A percentile compares a stretch with the other conserved stretches of the same genome.
These are phyloP conservation scores for Epistrophella euchroma DNA, from an alignment of 2,888 invertebrate species.

Conservation along the genomic window DNA sequence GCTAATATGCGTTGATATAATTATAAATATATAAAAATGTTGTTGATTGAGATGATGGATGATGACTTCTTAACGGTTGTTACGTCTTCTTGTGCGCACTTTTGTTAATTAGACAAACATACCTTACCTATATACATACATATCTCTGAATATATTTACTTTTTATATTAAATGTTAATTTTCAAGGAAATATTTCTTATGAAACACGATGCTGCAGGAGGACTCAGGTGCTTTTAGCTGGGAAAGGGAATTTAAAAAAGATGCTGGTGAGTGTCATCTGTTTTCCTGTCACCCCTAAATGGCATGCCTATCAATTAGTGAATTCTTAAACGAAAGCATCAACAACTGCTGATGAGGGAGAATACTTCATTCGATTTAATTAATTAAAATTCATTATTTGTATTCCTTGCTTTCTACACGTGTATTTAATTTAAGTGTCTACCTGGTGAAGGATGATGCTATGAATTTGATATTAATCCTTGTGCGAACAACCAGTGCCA, in stretches of 20 bases:
- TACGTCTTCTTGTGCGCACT: constrained; percentile 33
- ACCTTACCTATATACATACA: background rate
- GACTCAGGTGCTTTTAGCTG: constrained; percentile 9
- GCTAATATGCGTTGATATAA: constrained; percentile 20
- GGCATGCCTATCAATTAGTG: constrained; percentile 51
- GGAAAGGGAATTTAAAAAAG: background rate
- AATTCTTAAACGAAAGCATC: constrained; percentile 6
- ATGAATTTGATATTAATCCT: constrained; percentile 15
- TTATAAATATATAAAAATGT: constrained; percentile 33
- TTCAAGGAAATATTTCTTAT: background rate
- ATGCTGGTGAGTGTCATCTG: constrained; percentile 31
- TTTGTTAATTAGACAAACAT: constrained; percentile 55
- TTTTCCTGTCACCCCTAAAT: constrained; percentile 42
- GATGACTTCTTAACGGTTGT: constrained; percentile 53
- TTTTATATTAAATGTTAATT: constrained; percentile 19
- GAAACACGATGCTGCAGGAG: constrained; percentile 4
- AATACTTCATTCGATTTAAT: constrained; percentile 20
- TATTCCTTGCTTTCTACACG: background rate
- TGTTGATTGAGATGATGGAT: constrained; percentile 62
- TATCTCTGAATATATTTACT: background rate
- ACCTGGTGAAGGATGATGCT: background rate
- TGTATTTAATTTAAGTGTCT: background rate
- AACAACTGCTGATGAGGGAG: background rate
- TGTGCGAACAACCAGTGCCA: background rate
- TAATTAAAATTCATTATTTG: constrained; percentile 30